A percentile compares a stretch with the other conserved stretches of the same genome.
phyloP scores from a whole-genome alignment of 2,888 invertebrate genomes.

The Drosophila lutescens region DNA sequence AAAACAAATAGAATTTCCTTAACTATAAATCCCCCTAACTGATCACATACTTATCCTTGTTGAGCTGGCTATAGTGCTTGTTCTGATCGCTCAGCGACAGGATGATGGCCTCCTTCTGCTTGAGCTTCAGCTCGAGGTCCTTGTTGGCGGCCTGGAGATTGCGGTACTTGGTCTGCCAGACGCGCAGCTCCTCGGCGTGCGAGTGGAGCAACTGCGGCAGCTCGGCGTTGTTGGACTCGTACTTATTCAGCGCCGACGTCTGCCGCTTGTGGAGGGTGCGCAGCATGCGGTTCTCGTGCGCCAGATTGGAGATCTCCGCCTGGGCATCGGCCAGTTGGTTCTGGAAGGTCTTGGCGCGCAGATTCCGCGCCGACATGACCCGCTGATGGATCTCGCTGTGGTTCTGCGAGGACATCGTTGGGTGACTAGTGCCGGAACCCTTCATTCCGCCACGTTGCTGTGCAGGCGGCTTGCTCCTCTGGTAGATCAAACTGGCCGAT shows the following conservation, averaged over 20 bases:
- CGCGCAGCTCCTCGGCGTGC: conserved; percentile 91
- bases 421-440: conserved; percentile 52
- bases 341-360: conserved; percentile 90
- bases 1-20: too few relatives aligned
- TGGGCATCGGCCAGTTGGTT: conserved; percentile 92
- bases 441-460: conserved; percentile 45
- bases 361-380: conserved; percentile 90
- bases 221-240: conserved; percentile 91
- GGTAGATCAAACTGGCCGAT: conserved; percentile 79
- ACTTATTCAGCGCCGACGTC: conserved; percentile 90
- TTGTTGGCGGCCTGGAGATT: conserved; percentile 87
- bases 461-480: conserved; percentile 61
- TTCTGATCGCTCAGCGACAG: conserved; percentile 88
- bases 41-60: conserved; percentile 87
- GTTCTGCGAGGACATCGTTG: conserved; percentile 74
- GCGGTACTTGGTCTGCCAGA: conserved; percentile 89
- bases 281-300: conserved; percentile 90
- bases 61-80: conserved; percentile 88
- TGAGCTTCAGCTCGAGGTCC: conserved; percentile 87
- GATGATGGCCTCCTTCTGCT: conserved; percentile 89
- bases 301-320: conserved; percentile 89
- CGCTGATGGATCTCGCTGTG: conserved; percentile 86
- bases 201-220: conserved; percentile 89
- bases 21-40: too few relatives aligned
- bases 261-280: conserved; percentile 92